phyloP scores from a whole-genome alignment of 2,797 vertebrate genomes.

The Cheirogaleus major region DNA sequence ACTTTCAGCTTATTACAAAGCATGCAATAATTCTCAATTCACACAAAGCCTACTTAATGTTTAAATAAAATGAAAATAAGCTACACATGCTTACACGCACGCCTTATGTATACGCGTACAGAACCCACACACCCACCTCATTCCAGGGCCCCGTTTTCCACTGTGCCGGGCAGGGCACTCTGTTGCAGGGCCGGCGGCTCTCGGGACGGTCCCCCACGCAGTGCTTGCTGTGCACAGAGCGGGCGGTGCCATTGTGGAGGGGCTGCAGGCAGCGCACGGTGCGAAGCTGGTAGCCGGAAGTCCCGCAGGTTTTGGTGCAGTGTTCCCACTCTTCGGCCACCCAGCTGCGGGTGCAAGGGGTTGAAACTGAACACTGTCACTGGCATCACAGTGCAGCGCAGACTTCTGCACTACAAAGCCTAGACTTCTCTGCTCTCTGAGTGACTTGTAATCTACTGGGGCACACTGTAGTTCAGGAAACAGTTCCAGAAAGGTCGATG shows the following conservation, averaged over 20 bases:
- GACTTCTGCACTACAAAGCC: not conserved
- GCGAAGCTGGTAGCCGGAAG: conserved; percentile 94
- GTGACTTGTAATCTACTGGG: rapidly evolving
- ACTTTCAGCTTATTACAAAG: not conserved
- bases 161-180: conserved; percentile 89
- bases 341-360: conserved; percentile 87
- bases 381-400: rapidly evolving
- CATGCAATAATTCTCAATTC: not conserved
- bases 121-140: conserved; percentile 86
- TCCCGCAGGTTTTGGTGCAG: conserved; percentile 95
- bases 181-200: conserved; percentile 92
- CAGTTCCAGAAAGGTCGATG: not conserved
- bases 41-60: not conserved
- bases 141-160: conserved; percentile 96
- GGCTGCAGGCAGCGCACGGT: conserved; percentile 94
- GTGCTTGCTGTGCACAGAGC: conserved; percentile 95
- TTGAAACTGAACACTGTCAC: rapidly evolving
- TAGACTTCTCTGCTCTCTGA: not conserved
- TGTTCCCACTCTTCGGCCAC: conserved; percentile 95
- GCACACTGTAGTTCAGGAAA: rapidly evolving
- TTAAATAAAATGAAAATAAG: not conserved
- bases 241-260: conserved; percentile 91
- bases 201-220: conserved; percentile 94
- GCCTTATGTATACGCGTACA: rapidly evolving
- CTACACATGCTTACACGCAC: not conserved